A percentile compares a stretch with the other conserved stretches of the same genome.
These are phyloP conservation scores for Drosophila ogumai DNA, from an alignment of 1,140 invertebrate species.

Conservation along the genomic window DNA sequence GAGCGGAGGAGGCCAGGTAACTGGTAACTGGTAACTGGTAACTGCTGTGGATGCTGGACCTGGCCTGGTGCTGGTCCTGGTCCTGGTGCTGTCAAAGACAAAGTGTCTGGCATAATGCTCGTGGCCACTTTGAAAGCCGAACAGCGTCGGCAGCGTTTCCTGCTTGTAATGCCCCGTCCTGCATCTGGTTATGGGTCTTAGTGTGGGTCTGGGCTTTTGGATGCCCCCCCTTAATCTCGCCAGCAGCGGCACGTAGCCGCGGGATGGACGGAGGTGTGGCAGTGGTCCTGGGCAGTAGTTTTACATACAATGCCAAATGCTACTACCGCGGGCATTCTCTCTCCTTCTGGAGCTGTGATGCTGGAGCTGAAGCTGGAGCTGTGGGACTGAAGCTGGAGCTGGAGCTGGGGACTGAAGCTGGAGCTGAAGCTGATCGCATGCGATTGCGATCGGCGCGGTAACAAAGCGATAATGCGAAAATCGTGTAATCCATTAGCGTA, in stretches of 20 bases:
- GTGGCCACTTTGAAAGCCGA: slow-evolving; percentile 75
- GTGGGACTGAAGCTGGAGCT: background rate
- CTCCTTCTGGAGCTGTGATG: background rate
- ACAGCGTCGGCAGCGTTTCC: slow-evolving; percentile 71
- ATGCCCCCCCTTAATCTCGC: slow-evolving; percentile 67
- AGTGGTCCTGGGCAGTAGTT: slow-evolving; percentile 71
- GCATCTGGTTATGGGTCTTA: background rate
- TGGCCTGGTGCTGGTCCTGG: slow-evolving; percentile 6
- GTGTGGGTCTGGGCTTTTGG: background rate
- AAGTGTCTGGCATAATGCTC: slow-evolving; percentile 81
- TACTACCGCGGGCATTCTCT: slow-evolving; percentile 32
- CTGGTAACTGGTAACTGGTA: slow-evolving; percentile 5
- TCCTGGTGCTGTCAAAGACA: slow-evolving; percentile 72
- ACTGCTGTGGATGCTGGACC: slow-evolving; percentile 3
- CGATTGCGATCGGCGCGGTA: slow-evolving; percentile 81
- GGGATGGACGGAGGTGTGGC: slow-evolving; percentile 33
- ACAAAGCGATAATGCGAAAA: slow-evolving; percentile 85
- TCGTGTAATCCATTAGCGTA: slow-evolving; percentile 85
- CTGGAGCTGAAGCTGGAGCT: background rate
- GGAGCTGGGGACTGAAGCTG: background rate
- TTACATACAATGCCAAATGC: slow-evolving; percentile 78
- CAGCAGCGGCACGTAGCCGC: slow-evolving; percentile 68
- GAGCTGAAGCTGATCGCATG: slow-evolving; percentile 65
- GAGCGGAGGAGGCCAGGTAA: slow-evolving; percentile 30
- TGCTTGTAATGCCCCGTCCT: slow-evolving; percentile 63